Percentiles rank a stretch among this genome's conserved stretches.
Conservation (phyloP, 2,113 vertebrate genomes). For the Corapipo altera region DNA sequence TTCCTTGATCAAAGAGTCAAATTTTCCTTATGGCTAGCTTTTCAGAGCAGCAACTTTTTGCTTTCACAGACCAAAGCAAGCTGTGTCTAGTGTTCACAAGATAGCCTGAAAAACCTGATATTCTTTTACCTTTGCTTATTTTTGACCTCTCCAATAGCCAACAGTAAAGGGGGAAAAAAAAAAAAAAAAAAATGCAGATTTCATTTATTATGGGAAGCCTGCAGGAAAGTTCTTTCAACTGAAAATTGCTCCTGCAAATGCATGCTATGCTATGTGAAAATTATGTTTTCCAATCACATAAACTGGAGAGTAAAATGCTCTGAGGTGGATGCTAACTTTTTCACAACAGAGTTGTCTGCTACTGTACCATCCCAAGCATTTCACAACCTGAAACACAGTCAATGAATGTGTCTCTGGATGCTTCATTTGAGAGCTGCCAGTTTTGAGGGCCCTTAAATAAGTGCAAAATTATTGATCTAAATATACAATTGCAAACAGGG, state of each 20-base stretch:
- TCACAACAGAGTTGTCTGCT: background rate
- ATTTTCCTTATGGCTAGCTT: background rate
- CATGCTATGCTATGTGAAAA: background rate
- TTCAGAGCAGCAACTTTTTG: background rate
- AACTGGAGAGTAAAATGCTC: background rate
- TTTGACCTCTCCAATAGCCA: background rate
- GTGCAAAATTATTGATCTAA: background rate
- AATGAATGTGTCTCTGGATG: background rate
- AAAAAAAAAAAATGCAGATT: background rate
- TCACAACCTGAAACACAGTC: background rate
- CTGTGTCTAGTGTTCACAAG: background rate
- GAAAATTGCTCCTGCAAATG: background rate
- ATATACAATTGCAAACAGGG: background rate
- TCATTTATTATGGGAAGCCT: background rate
- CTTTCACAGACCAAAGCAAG: background rate
- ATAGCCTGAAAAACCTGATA: background rate
- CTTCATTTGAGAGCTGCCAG: background rate
- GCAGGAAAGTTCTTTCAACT: background rate
- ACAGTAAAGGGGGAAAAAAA: background rate
- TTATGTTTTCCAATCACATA: background rate
- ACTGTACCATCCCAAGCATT: background rate
- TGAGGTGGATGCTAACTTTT: background rate
- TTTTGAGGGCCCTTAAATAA: background rate
- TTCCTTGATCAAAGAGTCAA: background rate
- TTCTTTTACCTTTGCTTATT: background rate